Conservation (phyloP, 1,140 invertebrate species). For the Protaetia brevitarsis region DNA sequence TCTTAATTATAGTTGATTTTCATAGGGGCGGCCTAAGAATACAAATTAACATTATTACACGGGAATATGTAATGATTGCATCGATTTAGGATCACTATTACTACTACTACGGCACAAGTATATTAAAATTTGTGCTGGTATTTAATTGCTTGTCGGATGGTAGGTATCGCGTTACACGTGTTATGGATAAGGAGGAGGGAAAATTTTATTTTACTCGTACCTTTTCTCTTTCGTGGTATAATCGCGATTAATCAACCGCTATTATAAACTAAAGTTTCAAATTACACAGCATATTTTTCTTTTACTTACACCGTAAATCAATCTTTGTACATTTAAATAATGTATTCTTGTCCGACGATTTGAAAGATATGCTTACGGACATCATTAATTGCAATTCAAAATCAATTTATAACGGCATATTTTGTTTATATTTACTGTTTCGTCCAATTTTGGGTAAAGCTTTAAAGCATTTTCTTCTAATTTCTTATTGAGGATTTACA, state of each 20-base stretch:
- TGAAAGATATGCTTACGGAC: background rate
- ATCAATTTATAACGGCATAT: background rate
- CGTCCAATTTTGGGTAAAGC: too few species aligned
- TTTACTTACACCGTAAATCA: background rate
- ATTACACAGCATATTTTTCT: background rate
- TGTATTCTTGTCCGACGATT: too few species aligned
- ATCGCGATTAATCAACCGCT: background rate
- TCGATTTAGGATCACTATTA: too few species aligned
- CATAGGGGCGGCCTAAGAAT: slow-evolving; percentile 8
- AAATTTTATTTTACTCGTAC: background rate
- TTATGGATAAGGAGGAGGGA: background rate
- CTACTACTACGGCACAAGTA: background rate
- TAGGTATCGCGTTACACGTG: background rate
- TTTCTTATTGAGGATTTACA: too few species aligned
- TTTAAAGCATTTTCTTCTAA: too few species aligned
- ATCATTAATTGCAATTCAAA: background rate
- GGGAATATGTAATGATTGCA: slow-evolving; percentile 6
- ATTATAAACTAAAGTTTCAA: background rate
- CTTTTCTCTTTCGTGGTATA: background rate
- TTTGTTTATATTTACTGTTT: background rate
- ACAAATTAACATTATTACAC: slow-evolving; percentile 5
- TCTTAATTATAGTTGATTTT: slow-evolving; percentile 27
- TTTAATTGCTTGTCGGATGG: slow-evolving; percentile 3
- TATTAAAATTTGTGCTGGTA: slow-evolving; percentile 8
- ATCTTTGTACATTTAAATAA: background rate